Percentiles rank a stretch among this genome's conserved stretches.
These are phyloP conservation scores for Pseudococcus longispinus DNA, from an alignment of 2,888 invertebrate species.

Conservation along the genomic window DNA sequence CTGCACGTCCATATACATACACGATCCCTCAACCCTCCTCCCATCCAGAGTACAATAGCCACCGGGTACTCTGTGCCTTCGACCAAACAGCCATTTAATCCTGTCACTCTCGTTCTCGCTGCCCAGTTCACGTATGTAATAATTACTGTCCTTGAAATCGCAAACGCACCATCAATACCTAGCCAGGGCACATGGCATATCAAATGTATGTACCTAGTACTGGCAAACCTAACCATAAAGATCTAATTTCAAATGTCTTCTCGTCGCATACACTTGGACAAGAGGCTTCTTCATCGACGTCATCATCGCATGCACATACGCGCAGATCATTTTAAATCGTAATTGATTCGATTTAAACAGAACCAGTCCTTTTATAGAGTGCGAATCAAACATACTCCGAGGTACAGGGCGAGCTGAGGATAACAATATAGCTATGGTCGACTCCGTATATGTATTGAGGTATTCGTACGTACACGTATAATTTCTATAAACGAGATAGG, in stretches of 20 bases:
- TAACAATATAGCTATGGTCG: neutral
- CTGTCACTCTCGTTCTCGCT: neutral
- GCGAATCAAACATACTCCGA: neutral
- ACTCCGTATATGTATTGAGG: neutral
- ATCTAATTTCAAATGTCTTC: constrained; percentile 4
- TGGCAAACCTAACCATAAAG: constrained; percentile 22
- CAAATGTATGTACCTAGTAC: no score
- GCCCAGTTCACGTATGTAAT: neutral
- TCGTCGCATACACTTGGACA: neutral
- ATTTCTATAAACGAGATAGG: neutral
- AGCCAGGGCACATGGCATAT: neutral
- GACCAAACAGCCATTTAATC: neutral
- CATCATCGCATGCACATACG: neutral
- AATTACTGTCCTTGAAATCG: constrained; percentile 16
- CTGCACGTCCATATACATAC: neutral
- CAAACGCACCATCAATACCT: neutral
- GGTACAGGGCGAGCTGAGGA: neutral
- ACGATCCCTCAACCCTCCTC: neutral
- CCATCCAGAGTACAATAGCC: neutral
- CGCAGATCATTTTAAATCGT: constrained; percentile 19
- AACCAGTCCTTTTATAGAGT: constrained; percentile 40
- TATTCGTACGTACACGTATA: neutral
- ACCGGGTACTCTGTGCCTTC: neutral
- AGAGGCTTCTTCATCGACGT: neutral
- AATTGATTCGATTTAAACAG: constrained; percentile 18